Evolutionary conservation across 1,140 invertebrate species (phyloP).

Genomic region (Prorops nasuta): DNA sequence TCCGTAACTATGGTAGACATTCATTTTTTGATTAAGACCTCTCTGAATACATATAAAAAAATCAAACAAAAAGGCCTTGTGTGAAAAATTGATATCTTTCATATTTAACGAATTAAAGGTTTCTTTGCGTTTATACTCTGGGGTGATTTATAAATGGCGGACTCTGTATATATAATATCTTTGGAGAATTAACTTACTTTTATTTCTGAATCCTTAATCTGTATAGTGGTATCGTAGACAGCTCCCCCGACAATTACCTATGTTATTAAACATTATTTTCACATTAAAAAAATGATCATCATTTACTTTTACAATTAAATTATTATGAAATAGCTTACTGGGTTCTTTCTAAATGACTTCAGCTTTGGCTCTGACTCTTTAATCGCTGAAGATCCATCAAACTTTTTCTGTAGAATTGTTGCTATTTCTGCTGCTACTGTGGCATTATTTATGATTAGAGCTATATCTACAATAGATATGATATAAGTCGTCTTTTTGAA

Average conservation of each 20-base stretch:
- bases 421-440: conserved; percentile 81
- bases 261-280: conserved; percentile 15
- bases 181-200: conserved; percentile 63
- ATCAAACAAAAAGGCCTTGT: no score
- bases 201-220: conserved; percentile 63
- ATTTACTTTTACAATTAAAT: no score
- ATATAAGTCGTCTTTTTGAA: no score
- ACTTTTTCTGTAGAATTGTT: conserved; percentile 54
- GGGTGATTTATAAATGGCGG: no score
- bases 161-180: conserved; percentile 52
- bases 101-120: no score
- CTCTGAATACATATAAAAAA: no score
- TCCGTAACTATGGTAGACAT: no score
- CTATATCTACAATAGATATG: conserved; percentile 70
- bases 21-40: no score
- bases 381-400: not conserved
- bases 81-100: no score
- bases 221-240: conserved; percentile 73
- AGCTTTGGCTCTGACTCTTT: not conserved
- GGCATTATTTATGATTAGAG: conserved; percentile 91
- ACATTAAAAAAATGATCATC: conserved; percentile 3
- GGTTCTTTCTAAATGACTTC: conserved; percentile 15
- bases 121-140: no score
- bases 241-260: conserved; percentile 83
- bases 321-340: conserved; percentile 24